Evolutionary conservation across 2,888 invertebrate genomes (phyloP).

Genomic region (Epinotia bilunana): DNA sequence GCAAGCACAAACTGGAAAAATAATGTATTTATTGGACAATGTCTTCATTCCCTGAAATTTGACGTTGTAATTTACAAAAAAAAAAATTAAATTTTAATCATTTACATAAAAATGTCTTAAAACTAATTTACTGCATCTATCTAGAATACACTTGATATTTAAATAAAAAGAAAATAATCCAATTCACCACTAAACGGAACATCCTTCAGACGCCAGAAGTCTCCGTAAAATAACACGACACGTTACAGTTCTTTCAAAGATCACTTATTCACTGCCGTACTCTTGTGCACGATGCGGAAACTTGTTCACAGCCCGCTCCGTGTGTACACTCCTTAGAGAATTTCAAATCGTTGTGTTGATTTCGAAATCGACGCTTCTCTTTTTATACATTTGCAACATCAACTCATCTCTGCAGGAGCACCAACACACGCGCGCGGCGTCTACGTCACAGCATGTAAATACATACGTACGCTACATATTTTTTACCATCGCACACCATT

Average conservation of each 20-base stretch:
- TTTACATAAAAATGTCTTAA: not conserved
- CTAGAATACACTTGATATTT: not conserved
- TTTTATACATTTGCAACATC: conserved; percentile 82
- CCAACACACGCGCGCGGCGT: conserved; percentile 52
- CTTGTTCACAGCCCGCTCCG: conserved; percentile 70
- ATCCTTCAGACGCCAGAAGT: conserved; percentile 68
- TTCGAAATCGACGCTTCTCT: conserved; percentile 81
- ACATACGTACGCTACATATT: conserved; percentile 64
- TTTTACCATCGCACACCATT: conserved; percentile 72
- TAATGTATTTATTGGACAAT: conserved; percentile 2
- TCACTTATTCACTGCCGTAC: conserved; percentile 64
- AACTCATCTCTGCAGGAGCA: conserved; percentile 71
- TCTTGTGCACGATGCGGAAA: conserved; percentile 73
- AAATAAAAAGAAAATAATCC: conserved; percentile 22
- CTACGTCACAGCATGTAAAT: conserved; percentile 60
- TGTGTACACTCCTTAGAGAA: conserved; percentile 78
- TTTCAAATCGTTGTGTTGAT: conserved; percentile 82
- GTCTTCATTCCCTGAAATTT: not conserved
- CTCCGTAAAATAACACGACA: conserved; percentile 49
- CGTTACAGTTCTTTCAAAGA: conserved; percentile 61
- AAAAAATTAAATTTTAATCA: not conserved
- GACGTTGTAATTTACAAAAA: not conserved
- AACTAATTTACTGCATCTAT: not conserved
- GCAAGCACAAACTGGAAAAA: conserved; percentile 67
- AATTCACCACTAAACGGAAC: conserved; percentile 67